Conservation (phyloP, 2,888 invertebrate genomes). For the Panzeria rudis region DNA sequence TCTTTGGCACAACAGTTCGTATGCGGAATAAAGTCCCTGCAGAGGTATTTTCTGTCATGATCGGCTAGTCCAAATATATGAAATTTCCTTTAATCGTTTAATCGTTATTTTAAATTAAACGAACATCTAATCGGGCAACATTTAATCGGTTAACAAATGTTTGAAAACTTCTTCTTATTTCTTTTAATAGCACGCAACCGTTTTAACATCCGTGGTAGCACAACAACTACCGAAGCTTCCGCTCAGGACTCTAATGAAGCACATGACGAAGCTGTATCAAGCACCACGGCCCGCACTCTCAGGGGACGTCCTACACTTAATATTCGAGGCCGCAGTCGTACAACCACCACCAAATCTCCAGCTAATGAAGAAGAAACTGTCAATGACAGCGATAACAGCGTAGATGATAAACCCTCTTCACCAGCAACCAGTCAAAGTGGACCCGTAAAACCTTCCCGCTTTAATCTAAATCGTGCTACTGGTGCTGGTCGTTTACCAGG, state of each 20-base stretch:
- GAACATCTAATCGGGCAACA: too few species aligned
- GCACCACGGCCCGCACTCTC: slow-evolving; percentile 80
- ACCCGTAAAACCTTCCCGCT: slow-evolving; percentile 80
- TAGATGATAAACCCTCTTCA: slow-evolving; percentile 76
- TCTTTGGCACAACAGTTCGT: too few species aligned
- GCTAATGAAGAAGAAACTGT: slow-evolving; percentile 72
- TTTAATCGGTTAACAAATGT: too few species aligned
- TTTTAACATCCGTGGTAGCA: slow-evolving; percentile 82
- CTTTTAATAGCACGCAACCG: slow-evolving; percentile 81
- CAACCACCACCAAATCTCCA: slow-evolving; percentile 80
- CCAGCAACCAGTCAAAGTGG: slow-evolving; percentile 71
- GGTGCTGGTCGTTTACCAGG: slow-evolving; percentile 79
- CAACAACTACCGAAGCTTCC: slow-evolving; percentile 79
- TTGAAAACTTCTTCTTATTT: background rate
- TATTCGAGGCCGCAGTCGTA: slow-evolving; percentile 81
- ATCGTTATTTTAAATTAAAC: background rate
- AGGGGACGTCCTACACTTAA: slow-evolving; percentile 81
- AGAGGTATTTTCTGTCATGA: too few species aligned
- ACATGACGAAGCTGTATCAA: slow-evolving; percentile 74
- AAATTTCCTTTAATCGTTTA: too few species aligned
- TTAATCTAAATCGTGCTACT: slow-evolving; percentile 80
- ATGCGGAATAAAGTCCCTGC: too few species aligned
- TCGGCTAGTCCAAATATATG: too few species aligned
- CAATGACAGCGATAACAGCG: slow-evolving; percentile 68
- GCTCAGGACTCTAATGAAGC: slow-evolving; percentile 74